These are phyloP conservation scores for Paracanthobrama guichenoti DNA, from an alignment of 2,113 vertebrate genomes.

Conservation along the genomic window DNA sequence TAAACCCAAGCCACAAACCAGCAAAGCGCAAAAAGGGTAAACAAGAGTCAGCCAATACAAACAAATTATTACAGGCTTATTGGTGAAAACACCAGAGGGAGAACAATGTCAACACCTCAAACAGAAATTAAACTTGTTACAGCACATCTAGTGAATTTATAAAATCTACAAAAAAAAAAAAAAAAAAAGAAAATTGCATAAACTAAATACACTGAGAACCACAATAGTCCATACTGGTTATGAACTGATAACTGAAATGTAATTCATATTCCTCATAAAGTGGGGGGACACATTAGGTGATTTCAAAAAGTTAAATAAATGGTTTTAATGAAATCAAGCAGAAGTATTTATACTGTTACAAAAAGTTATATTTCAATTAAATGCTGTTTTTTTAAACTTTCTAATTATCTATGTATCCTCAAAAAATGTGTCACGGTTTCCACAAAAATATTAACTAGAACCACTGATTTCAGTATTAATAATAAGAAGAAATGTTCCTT, in stretches of 20 bases:
- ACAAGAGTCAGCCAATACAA: conserved; percentile 33
- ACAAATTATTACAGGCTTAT: neutral
- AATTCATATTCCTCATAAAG: too few species aligned
- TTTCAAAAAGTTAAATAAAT: too few species aligned
- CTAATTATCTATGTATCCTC: too few species aligned
- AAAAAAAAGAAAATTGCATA: neutral
- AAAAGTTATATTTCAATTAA: too few species aligned
- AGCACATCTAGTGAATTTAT: neutral
- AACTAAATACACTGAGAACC: neutral
- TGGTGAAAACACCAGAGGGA: conserved; percentile 23
- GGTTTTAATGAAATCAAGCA: too few species aligned
- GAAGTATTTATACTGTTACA: too few species aligned
- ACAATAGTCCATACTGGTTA: neutral
- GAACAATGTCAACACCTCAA: neutral
- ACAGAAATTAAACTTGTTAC: neutral
- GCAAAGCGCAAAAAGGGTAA: neutral
- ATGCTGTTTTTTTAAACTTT: too few species aligned
- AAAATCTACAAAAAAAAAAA: neutral
- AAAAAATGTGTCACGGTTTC: neutral
- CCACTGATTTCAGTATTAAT: neutral
- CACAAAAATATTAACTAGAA: neutral
- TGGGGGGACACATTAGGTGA: too few species aligned
- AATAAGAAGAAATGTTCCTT: neutral
- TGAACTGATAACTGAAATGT: too few species aligned
- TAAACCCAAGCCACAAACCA: neutral